Evolutionary conservation across 2,797 vertebrate genomes (phyloP).

Genomic region (Glossophaga mutica): DNA sequence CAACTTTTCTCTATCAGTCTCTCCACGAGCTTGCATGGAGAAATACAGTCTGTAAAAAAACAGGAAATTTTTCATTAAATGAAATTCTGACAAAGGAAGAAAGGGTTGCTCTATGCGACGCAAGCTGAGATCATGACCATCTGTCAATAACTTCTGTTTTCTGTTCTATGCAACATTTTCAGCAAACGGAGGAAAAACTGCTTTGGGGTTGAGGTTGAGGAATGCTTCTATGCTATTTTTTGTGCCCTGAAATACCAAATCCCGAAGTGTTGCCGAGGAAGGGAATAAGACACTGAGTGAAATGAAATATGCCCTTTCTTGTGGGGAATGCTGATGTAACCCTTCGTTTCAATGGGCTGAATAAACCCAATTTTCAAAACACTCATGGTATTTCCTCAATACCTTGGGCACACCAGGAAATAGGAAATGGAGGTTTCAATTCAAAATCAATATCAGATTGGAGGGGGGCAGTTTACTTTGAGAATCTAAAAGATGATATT

Average conservation of each 20-base stretch:
- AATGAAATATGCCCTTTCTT: neutral
- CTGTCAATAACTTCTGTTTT: neutral
- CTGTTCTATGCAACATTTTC: neutral
- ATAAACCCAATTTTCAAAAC: neutral
- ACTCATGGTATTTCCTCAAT: neutral
- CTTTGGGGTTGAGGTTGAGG: neutral
- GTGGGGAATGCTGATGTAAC: neutral
- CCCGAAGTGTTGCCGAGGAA: neutral
- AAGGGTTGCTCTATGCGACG: neutral
- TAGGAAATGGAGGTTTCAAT: slow-evolving; percentile 3
- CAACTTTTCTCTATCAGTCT: slow-evolving; percentile 95
- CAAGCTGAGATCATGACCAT: neutral
- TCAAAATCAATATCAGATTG: neutral
- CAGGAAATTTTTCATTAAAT: slow-evolving; percentile 15
- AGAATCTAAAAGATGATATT: neutral
- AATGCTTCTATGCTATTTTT: neutral
- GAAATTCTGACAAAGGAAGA: slow-evolving; percentile 2
- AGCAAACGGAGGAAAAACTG: neutral
- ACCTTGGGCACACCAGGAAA: neutral
- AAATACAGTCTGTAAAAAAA: slow-evolving; percentile 91
- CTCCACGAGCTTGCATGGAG: slow-evolving; percentile 91
- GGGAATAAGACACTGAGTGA: neutral
- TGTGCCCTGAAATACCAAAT: neutral
- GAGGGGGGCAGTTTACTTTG: neutral
- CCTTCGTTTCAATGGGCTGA: neutral